These are phyloP conservation scores for Drosophila limbata DNA, from an alignment of 2,888 invertebrate genomes.

Conservation along the genomic window DNA sequence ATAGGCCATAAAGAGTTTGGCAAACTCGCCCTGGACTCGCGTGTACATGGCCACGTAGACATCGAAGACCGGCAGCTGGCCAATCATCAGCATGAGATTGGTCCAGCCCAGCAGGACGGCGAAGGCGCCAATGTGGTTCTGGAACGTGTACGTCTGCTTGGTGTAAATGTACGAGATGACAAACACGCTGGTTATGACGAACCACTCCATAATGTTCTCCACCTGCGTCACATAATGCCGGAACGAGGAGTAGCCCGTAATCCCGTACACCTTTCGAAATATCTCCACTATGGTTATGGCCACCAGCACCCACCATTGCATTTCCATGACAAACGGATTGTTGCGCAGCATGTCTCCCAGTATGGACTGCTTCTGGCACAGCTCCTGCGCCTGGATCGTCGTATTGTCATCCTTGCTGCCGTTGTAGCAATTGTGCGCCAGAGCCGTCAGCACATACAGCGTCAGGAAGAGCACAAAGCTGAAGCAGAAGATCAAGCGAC, in stretches of 20 bases:
- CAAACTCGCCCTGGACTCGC: conserved; percentile 94
- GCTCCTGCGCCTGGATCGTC: conserved; percentile 89
- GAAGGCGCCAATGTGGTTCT: conserved; percentile 94
- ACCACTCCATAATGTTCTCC: conserved; percentile 95
- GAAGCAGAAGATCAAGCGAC: conserved; percentile 91
- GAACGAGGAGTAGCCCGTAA: conserved; percentile 93
- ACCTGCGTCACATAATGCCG: conserved; percentile 93
- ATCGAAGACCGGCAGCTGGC: conserved; percentile 94
- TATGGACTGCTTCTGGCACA: conserved; percentile 92
- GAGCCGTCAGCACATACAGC: conserved; percentile 91
- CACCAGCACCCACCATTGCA: conserved; percentile 93
- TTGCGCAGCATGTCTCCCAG: conserved; percentile 91
- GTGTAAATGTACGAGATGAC: conserved; percentile 93
- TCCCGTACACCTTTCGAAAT: conserved; percentile 92
- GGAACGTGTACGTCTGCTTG: conserved; percentile 92
- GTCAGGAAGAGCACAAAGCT: conserved; percentile 93
- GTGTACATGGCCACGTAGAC: conserved; percentile 97
- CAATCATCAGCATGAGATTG: conserved; percentile 96
- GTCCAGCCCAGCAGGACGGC: conserved; percentile 95
- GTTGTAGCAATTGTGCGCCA: conserved; percentile 94
- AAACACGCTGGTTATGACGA: conserved; percentile 93
- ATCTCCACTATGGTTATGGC: conserved; percentile 93
- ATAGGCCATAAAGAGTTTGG: conserved; percentile 93
- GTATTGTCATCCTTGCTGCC: conserved; percentile 91
- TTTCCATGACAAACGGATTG: conserved; percentile 91